A percentile compares a stretch with the other conserved stretches of the same genome.
These are phyloP conservation scores for Anguilla anguilla DNA, from an alignment of 2,797 vertebrate species.

Conservation along the genomic window DNA sequence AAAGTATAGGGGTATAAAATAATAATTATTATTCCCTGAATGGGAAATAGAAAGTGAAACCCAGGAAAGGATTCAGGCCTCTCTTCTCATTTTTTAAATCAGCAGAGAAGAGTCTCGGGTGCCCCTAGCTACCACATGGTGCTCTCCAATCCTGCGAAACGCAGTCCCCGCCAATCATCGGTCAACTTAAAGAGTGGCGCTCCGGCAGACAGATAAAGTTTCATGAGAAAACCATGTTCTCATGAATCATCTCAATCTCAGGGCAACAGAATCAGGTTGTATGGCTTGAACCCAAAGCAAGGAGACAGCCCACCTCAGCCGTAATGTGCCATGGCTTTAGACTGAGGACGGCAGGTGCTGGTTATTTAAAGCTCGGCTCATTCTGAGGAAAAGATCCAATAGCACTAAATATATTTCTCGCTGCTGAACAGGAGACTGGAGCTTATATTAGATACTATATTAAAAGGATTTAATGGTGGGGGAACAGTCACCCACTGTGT, in stretches of 20 bases:
- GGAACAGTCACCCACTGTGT: not conserved
- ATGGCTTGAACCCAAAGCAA: not conserved
- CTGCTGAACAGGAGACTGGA: not conserved
- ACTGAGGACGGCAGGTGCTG: not conserved
- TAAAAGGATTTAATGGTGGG: not conserved
- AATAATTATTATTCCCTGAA: not conserved
- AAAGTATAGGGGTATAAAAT: too few relatives aligned
- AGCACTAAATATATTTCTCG: conserved; percentile 15
- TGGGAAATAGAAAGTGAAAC: not conserved
- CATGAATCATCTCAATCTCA: not conserved
- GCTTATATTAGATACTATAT: conserved; percentile 4
- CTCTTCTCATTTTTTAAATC: not conserved
- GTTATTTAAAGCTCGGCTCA: conserved; percentile 2
- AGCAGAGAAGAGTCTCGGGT: not conserved
- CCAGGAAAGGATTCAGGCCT: not conserved
- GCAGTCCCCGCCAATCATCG: not conserved
- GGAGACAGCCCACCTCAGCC: not conserved
- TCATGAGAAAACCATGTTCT: not conserved
- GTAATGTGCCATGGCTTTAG: not conserved
- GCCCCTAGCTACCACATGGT: not conserved
- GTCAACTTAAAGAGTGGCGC: not conserved
- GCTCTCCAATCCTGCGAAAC: not conserved
- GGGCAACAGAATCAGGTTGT: not conserved
- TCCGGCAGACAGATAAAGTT: not conserved
- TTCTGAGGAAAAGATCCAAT: conserved; percentile 4